Evolutionary conservation across 1,140 invertebrate genomes (phyloP).

Genomic region (Zaprionus kolodkinae): DNA sequence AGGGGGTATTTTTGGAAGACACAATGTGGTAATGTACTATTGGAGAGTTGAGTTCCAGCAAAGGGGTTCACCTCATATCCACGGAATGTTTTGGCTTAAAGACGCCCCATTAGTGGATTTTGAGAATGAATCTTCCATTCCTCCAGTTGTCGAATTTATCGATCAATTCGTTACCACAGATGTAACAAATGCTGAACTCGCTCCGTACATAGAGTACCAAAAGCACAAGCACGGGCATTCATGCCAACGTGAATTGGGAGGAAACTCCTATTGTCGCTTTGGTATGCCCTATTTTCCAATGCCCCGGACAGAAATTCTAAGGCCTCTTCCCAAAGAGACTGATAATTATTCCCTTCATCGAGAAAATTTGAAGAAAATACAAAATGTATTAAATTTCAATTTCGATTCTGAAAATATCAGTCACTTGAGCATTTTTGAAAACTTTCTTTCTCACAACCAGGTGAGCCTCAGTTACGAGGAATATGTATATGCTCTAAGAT

Average conservation of each 20-base stretch:
- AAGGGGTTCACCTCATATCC: neutral
- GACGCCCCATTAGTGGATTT: neutral
- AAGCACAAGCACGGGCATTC: constrained; percentile 7
- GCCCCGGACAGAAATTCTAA: too few relatives aligned
- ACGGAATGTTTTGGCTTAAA: too few relatives aligned
- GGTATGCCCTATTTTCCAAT: too few relatives aligned
- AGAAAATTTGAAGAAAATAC: neutral
- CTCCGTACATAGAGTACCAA: constrained; percentile 4
- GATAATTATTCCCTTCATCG: neutral
- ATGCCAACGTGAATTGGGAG: neutral
- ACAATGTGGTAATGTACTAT: neutral
- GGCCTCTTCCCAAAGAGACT: too few relatives aligned
- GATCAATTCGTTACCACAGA: neutral
- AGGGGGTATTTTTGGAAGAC: neutral
- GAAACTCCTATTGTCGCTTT: neutral
- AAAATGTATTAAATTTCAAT: too few relatives aligned
- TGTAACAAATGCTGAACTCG: neutral
- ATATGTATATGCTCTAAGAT: neutral
- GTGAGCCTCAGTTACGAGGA: neutral
- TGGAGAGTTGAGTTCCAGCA: neutral
- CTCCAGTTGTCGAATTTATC: constrained; percentile 2
- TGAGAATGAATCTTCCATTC: constrained; percentile 1
- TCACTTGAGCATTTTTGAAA: neutral
- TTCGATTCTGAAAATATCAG: neutral
- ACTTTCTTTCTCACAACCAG: neutral